Evolutionary conservation across 53 echinoderm and acorn worm genomes (phyloP), one percentile per base, ranked within the genome.

Genomic region (Patiria pectinifera): DNA sequence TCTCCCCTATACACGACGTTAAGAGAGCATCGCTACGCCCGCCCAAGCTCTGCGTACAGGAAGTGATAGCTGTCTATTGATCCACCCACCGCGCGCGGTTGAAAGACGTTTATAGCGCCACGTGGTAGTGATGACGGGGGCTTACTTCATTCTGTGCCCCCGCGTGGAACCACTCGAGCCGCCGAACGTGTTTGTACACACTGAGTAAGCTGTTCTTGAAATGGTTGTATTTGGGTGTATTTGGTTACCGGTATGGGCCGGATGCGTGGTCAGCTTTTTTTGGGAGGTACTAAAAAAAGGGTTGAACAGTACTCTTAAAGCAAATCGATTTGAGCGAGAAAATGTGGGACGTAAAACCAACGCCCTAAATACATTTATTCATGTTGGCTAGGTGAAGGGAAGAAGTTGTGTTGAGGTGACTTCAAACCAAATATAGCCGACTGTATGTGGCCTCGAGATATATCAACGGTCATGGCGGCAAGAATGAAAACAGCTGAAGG

Each of bases 301-400:
- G 16, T 6, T 4, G 48, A 82, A 15, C 48, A 48, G 18, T 49
- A 48, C 58, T 82, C 82, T 58, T 9, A 6, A 59, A 58, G 9
- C 58, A 80, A 19, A 45, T 11, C 18, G 12, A 82, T 53, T 10
- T 23, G 11, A n/a, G 58, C n/a, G 53, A 21, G n/a, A 48, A 53
- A 23, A 59, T 58, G 82, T 23, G 59, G 58, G 44, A 82, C 7
- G 59, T 21, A 85, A 85, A 66, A 76, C 25, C 24, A 14, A n/a
- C 71, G 87, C 12, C 61, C 87, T 59, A 87, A 87, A 87, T 87
- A 87, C 87, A 87, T 87, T 79, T 16, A 79, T 79, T 79, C 48
- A 79, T 22, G 45, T 35, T 44, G 16, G 45, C 9, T 9, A 46
- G 9, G 43, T 85, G 16, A 21, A 35, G 4, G 6, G 59, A 35